Conservation (phyloP, 1,140 invertebrate genomes). For the Drosophila carrolli region DNA sequence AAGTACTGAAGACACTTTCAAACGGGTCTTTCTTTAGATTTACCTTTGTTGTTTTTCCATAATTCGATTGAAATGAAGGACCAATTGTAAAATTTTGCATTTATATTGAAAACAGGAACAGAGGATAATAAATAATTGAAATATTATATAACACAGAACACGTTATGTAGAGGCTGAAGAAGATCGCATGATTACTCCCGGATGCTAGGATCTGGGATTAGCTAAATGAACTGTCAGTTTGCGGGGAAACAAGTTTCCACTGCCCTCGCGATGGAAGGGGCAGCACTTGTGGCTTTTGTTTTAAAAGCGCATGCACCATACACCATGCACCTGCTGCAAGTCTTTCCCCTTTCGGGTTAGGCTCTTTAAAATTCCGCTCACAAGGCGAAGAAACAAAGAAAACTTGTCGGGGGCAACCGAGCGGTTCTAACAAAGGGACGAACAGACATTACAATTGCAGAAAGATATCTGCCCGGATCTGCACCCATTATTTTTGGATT, state of each 20-base stretch:
- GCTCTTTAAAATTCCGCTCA: constrained; percentile 74
- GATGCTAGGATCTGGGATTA: constrained; percentile 42
- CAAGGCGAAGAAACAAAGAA: constrained; percentile 59
- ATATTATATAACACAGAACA: background rate
- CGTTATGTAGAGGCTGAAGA: background rate
- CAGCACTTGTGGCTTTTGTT: constrained; percentile 68
- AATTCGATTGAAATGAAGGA: no score
- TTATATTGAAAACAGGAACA: no score
- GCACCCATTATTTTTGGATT: constrained; percentile 36
- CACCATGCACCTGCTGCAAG: constrained; percentile 45
- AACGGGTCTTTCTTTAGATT: background rate
- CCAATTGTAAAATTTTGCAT: no score
- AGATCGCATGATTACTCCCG: constrained; percentile 6
- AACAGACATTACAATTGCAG: constrained; percentile 57
- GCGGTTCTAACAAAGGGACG: constrained; percentile 73
- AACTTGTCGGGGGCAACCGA: constrained; percentile 58
- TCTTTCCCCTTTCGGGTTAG: constrained; percentile 26
- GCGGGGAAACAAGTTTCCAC: constrained; percentile 51
- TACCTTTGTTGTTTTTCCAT: background rate
- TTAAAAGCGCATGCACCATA: constrained; percentile 62
- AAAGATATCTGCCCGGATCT: constrained; percentile 3
- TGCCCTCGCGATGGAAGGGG: background rate
- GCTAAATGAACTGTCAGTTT: constrained; percentile 61
- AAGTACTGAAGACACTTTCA: no score
- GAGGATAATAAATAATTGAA: background rate